Evolutionary conservation across 2,888 invertebrate species (phyloP), one percentile per base, ranked within the genome.

Genomic region (Drosophila affinis): DNA sequence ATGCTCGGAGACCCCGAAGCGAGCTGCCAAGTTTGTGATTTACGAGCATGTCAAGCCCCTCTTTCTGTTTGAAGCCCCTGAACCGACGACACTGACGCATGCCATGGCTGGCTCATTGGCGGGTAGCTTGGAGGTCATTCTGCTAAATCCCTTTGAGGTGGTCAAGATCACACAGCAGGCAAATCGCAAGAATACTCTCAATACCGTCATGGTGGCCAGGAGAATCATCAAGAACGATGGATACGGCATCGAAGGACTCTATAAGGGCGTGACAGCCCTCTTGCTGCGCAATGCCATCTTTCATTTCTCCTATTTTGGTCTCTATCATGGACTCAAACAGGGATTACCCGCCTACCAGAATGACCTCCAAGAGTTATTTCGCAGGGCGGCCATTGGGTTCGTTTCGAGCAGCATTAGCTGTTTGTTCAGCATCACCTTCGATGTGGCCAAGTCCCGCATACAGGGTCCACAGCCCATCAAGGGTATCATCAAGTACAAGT

Each of bases 401-500:
- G 3, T 46, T 0, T 29, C 61, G 1, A 72, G 81, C 12, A 14
- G 44, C 5, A 2, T 87, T 44, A 68, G 62, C 14, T 59, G 57
- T 18, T 0, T 54, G 3, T 3, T 18, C 0, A 54, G 49, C 14
- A n/a, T 59, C 3, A 71, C 85, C 1, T 47, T 84, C 0, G 81
- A 81, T 6, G 45, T 78, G 60, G 76, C 65, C 34, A 81, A 76
- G 44, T 68, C 76, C 0, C 44, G 81, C 6, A 81, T 81, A 10
- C 81, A 81, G 51, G 87, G 81, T 5, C 85, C 81, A 1, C 87
- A 81, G 27, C 87, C 81, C 0, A 59, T 59, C 0, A n/a, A 24
- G 9, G 79, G 79, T 3, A 1, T 54, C 46, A 45, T 87, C 4
- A 87, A 78, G 32, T 87, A 87, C 6, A 3, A 12, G 1, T 7